Conservation (phyloP, 2,113 vertebrate species). For the Oryzias curvinotus region DNA sequence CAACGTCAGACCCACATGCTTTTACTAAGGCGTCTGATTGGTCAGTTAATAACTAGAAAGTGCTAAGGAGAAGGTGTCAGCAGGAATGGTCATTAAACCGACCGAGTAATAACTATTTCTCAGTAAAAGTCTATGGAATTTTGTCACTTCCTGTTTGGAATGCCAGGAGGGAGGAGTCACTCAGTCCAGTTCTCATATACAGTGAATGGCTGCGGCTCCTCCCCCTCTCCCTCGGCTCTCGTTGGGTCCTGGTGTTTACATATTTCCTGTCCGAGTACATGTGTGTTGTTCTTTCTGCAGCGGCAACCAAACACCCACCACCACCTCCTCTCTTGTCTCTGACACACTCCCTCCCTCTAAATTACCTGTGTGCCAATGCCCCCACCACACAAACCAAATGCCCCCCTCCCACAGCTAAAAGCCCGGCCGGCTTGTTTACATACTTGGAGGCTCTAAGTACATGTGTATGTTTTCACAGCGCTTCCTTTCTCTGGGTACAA, state of each 20-base stretch:
- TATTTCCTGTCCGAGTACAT: constrained; percentile 44
- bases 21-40: too few species aligned
- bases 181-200: too few species aligned
- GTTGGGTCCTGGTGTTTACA: constrained; percentile 31
- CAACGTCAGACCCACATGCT: too few species aligned
- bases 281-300: constrained; percentile 49
- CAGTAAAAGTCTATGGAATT: too few species aligned
- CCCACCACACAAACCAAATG: constrained; percentile 24
- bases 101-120: too few species aligned
- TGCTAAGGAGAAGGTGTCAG: too few species aligned
- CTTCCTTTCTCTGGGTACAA: constrained; percentile 68
- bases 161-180: too few species aligned
- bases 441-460: constrained; percentile 69
- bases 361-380: constrained; percentile 28
- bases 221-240: too few species aligned
- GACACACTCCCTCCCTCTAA: constrained; percentile 44
- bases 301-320: constrained; percentile 49
- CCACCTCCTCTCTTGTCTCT: constrained; percentile 30
- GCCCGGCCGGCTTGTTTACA: constrained; percentile 57
- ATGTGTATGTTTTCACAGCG: constrained; percentile 72
- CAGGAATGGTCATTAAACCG: too few species aligned
- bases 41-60: too few species aligned
- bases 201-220: too few species aligned
- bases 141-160: too few species aligned
- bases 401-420: constrained; percentile 40